Evolutionary conservation across 2,888 invertebrate genomes (phyloP).

Genomic region (Taenaris catops): DNA sequence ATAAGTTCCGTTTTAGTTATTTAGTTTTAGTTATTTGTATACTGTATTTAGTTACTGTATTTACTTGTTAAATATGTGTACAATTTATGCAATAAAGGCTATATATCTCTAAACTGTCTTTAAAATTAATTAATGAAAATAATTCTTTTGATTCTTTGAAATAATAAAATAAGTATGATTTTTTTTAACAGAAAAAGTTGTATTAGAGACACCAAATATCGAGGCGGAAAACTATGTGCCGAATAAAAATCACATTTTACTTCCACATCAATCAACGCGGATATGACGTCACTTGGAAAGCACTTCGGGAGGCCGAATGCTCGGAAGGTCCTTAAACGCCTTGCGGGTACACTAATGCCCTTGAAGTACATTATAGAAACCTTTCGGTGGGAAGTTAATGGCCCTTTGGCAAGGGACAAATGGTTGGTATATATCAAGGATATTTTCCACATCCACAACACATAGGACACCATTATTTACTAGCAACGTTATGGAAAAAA

Average conservation of each 20-base stretch:
- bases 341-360: slow-evolving; percentile 60
- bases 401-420: slow-evolving; percentile 33
- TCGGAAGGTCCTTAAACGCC: slow-evolving; percentile 48
- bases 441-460: slow-evolving; percentile 12
- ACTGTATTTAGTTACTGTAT: too few relatives aligned
- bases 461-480: slow-evolving; percentile 9
- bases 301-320: slow-evolving; percentile 44
- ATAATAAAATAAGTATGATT: too few relatives aligned
- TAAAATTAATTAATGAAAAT: too few relatives aligned
- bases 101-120: too few relatives aligned
- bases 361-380: slow-evolving; percentile 54
- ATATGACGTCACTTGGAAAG: slow-evolving; percentile 49
- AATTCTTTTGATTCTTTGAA: too few relatives aligned
- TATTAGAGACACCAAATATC: too few relatives aligned
- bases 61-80: too few relatives aligned
- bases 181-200: too few relatives aligned
- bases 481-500: not conserved
- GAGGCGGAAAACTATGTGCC: too few relatives aligned
- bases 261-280: slow-evolving; percentile 32
- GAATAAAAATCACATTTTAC: slow-evolving; percentile 17
- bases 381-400: slow-evolving; percentile 55
- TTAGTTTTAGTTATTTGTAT: too few relatives aligned
- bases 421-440: slow-evolving; percentile 25
- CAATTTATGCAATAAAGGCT: too few relatives aligned
- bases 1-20: too few relatives aligned